A percentile compares a stretch with the other conserved stretches of the same genome.
phyloP scores from a whole-genome alignment of 2,113 vertebrate genomes.

The Lates calcarifer region DNA sequence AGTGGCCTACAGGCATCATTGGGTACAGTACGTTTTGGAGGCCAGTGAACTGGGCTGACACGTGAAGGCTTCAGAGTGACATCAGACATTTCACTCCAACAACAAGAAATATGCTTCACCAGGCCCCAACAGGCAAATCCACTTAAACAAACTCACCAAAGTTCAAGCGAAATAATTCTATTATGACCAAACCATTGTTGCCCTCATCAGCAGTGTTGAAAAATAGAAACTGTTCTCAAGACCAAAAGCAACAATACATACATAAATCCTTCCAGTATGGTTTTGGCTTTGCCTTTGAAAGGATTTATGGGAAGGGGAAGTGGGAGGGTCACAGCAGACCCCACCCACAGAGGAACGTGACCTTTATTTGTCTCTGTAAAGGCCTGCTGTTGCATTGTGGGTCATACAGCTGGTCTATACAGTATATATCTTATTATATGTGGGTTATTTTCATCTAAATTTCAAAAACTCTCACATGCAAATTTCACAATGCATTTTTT shows the following conservation, averaged over 20 bases:
- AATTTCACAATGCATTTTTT: background rate
- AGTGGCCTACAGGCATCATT: background rate
- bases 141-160: constrained; percentile 57
- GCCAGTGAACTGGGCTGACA: constrained; percentile 21
- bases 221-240: constrained; percentile 61
- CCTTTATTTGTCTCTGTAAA: constrained; percentile 57
- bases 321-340: constrained; percentile 60
- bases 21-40: background rate
- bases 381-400: constrained; percentile 62
- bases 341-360: constrained; percentile 62
- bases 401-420: constrained; percentile 34
- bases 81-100: constrained; percentile 54
- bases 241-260: constrained; percentile 68
- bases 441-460: too few relatives aligned
- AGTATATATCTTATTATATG: too few relatives aligned
- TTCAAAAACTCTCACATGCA: background rate
- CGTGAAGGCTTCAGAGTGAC: constrained; percentile 40
- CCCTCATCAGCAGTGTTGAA: constrained; percentile 40
- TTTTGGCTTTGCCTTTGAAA: constrained; percentile 65
- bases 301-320: constrained; percentile 74
- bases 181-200: constrained; percentile 50
- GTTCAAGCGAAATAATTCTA: constrained; percentile 53
- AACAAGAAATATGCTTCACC: constrained; percentile 32
- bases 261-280: constrained; percentile 71
- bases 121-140: constrained; percentile 40